Percentiles rank a stretch among this genome's conserved stretches.
Conservation (phyloP, 2,113 vertebrate species). For the Kryptolebias marmoratus region DNA sequence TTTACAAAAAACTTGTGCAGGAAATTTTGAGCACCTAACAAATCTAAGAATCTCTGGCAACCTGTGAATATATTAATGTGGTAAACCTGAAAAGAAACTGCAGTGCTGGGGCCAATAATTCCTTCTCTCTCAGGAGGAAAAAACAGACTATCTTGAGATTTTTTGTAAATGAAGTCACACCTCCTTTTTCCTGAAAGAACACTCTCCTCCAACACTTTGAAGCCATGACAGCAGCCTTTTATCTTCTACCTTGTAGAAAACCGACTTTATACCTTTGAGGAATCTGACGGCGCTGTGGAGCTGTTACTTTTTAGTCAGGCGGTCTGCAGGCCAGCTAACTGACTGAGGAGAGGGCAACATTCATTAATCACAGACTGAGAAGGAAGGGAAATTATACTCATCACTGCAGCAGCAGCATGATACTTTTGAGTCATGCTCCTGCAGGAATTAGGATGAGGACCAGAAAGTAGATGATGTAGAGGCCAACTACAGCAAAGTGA, state of each 20-base stretch:
- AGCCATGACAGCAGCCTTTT: constrained; percentile 28
- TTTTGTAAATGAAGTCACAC: constrained; percentile 27
- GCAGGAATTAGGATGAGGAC: constrained; percentile 31
- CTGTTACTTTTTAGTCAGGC: constrained; percentile 10
- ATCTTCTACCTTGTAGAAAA: constrained; percentile 34
- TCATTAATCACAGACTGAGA: constrained; percentile 28
- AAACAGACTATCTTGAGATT: constrained; percentile 11
- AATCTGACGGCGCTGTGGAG: constrained; percentile 17
- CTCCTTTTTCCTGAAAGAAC: constrained; percentile 1
- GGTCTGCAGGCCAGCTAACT: constrained; percentile 8
- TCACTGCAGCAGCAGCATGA: constrained; percentile 16
- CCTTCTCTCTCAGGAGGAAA: not conserved
- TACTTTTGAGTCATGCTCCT: constrained; percentile 20
- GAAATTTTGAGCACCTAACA: not conserved
- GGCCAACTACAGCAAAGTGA: constrained; percentile 1
- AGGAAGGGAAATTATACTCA: constrained; percentile 30
- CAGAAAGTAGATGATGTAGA: constrained; percentile 10
- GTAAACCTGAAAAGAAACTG: not conserved
- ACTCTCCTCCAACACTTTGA: constrained; percentile 18
- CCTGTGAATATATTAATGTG: not conserved
- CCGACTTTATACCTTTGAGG: constrained; percentile 13
- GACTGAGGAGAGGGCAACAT: constrained; percentile 30
- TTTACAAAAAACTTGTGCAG: not conserved
- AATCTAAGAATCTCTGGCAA: not conserved
- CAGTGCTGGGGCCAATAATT: not conserved